These are phyloP conservation scores for Prunella strophiata DNA, from an alignment of 2,797 vertebrate genomes.

Conservation along the genomic window DNA sequence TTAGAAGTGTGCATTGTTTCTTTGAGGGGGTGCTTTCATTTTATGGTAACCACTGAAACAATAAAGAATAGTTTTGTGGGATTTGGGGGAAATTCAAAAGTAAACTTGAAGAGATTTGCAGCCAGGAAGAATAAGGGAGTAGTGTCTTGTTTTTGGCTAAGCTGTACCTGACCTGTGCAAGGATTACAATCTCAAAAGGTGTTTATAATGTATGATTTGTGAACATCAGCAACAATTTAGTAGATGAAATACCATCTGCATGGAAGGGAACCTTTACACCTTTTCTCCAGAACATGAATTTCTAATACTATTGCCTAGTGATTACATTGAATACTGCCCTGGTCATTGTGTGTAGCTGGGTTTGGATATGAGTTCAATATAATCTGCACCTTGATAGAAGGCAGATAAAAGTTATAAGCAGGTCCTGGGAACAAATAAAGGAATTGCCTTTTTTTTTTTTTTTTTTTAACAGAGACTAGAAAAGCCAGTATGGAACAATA, in stretches of 20 bases:
- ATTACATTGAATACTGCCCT: not conserved
- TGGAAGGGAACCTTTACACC: not conserved
- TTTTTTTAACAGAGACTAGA: not conserved
- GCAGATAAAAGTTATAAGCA: not conserved
- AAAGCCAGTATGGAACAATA: not conserved
- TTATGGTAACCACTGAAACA: not conserved
- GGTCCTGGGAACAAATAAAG: not conserved
- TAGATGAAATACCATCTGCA: not conserved
- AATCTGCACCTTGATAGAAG: not conserved
- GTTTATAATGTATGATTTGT: not conserved
- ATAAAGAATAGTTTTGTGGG: not conserved
- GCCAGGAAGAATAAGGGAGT: not conserved
- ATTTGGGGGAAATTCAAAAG: not conserved
- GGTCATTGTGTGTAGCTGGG: not conserved
- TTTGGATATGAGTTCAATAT: not conserved
- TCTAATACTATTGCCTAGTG: not conserved
- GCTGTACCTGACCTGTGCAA: not conserved
- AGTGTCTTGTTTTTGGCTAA: not conserved
- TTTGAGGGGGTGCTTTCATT: not conserved
- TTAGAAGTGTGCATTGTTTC: not conserved
- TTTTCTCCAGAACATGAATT: not conserved
- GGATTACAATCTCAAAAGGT: not conserved
- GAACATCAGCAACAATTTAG: not conserved
- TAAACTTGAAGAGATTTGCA: not conserved
- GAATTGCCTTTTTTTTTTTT: not conserved